phyloP scores from a whole-genome alignment of 2,113 vertebrate species.

The Coracopsis vasa region DNA sequence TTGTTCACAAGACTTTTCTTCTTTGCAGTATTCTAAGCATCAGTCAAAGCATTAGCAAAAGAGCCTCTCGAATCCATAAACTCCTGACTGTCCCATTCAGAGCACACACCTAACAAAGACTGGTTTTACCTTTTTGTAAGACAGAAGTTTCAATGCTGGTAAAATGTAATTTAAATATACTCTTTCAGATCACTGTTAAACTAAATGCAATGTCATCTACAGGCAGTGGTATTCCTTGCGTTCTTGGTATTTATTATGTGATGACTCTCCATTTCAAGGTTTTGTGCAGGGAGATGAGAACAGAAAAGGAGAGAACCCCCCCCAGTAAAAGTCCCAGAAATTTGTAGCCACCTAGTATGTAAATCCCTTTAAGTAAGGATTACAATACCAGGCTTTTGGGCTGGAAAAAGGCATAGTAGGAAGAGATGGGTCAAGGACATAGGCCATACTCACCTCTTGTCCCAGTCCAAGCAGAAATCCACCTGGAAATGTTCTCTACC shows the following conservation, averaged over 20 bases:
- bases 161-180: not conserved
- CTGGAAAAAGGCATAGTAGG: not conserved
- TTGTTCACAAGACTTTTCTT: not conserved
- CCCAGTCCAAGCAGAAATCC: not conserved
- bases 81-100: not conserved
- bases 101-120: not conserved
- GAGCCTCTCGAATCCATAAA: not conserved
- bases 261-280: not conserved
- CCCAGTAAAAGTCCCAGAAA: not conserved
- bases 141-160: not conserved
- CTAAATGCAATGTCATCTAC: not conserved
- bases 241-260: not conserved
- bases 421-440: not conserved
- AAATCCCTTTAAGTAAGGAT: not conserved
- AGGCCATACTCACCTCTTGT: not conserved
- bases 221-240: not conserved
- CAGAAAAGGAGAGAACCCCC: not conserved
- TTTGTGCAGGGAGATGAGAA: not conserved
- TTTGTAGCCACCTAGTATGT: not conserved
- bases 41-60: not conserved
- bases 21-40: not conserved
- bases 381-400: not conserved
- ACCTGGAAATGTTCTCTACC: not conserved
- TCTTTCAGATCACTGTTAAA: not conserved
- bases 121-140: not conserved